Evolutionary conservation across 37 sponge, comb jelly and placozoan genomes (phyloP).

Genomic region (Corticium candelabrum): DNA sequence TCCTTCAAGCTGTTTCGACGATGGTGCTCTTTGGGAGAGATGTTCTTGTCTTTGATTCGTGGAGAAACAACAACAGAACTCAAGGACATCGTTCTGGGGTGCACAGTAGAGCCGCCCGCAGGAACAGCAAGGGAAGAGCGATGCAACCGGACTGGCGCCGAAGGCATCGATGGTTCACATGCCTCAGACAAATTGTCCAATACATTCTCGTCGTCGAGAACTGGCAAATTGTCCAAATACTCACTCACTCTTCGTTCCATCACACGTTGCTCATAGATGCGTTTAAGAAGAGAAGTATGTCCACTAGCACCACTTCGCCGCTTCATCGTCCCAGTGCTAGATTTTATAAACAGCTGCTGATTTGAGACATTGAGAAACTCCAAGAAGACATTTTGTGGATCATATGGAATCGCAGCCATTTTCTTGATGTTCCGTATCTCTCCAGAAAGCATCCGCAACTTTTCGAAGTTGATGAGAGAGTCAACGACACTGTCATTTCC

Average conservation of each 20-base stretch:
- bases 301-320: not conserved
- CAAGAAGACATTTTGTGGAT: not conserved
- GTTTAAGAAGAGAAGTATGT: not conserved
- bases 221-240: not conserved
- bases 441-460: conserved; percentile 55
- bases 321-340: not conserved
- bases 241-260: not conserved
- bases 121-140: no score
- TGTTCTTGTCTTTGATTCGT: no score
- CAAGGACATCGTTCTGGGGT: no score
- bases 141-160: no score
- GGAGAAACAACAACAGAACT: no score
- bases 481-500: conserved; percentile 61
- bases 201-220: not conserved
- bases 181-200: not conserved
- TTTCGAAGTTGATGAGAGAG: conserved; percentile 93
- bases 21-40: no score
- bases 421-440: conserved; percentile 14
- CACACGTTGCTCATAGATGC: not conserved
- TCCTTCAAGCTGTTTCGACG: no score
- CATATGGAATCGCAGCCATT: not conserved
- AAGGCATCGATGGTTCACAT: not conserved
- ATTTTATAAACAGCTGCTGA: not conserved
- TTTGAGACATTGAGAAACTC: not conserved
- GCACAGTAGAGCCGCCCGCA: no score